These are phyloP conservation scores for Lydus trimaculatus DNA, from an alignment of 2,888 invertebrate species.

Conservation along the genomic window DNA sequence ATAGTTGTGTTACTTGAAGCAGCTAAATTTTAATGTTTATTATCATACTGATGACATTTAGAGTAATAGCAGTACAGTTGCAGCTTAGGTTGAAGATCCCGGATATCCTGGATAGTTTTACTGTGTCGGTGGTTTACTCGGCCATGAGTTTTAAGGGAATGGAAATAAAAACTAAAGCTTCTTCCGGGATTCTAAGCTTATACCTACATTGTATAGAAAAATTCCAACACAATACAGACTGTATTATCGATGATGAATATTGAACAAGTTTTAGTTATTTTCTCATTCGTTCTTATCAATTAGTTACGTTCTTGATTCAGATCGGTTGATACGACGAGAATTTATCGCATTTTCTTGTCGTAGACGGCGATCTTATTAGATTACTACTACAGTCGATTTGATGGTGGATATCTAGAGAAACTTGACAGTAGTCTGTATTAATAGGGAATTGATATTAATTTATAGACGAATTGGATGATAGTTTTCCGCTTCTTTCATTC, in stretches of 20 bases:
- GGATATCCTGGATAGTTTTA: constrained; percentile 30
- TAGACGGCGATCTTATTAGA: constrained; percentile 14
- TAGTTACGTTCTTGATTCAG: constrained; percentile 17
- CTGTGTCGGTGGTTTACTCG: constrained; percentile 26
- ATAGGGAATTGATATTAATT: constrained; percentile 10
- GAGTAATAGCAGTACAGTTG: constrained; percentile 21
- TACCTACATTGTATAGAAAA: not conserved
- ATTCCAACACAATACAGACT: not conserved
- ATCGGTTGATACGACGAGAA: constrained; percentile 15
- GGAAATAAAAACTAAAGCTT: constrained; percentile 16
- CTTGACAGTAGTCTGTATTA: constrained; percentile 7
- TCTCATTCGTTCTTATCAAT: constrained; percentile 14
- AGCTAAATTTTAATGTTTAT: not conserved
- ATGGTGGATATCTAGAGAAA: not conserved
- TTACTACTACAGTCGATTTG: constrained; percentile 12
- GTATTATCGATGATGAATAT: not conserved
- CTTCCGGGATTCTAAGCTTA: not conserved
- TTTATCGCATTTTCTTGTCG: constrained; percentile 15
- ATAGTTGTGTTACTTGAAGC: no score
- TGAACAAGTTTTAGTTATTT: not conserved
- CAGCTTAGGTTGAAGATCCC: constrained; percentile 18
- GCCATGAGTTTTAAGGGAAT: constrained; percentile 17
- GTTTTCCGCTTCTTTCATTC: not conserved
- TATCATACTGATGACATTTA: constrained; percentile 20
- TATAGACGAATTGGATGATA: not conserved